These are phyloP conservation scores for Homarus gammarus DNA, from an alignment of 2,888 invertebrate genomes.

Conservation along the genomic window DNA sequence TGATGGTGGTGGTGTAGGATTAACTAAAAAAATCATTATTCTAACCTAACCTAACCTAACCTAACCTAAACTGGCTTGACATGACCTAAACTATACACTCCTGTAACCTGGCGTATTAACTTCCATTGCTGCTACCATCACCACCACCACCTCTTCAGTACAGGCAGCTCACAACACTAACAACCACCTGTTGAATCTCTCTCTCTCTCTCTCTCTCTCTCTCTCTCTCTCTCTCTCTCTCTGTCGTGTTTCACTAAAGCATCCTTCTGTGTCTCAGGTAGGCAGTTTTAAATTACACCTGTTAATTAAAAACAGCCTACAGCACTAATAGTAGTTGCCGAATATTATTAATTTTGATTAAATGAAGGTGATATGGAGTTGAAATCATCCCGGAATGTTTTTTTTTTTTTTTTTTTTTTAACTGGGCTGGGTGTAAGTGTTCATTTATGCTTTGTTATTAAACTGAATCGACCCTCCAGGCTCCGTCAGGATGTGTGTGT, in stretches of 20 bases:
- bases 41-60: too few species aligned
- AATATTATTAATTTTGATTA: constrained; percentile 13
- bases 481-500: too few species aligned
- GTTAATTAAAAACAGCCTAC: neutral
- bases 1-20: too few species aligned
- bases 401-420: constrained; percentile 1
- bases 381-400: neutral
- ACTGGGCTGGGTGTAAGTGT: neutral
- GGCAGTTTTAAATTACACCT: neutral
- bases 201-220: neutral
- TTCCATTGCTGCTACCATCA: too few species aligned
- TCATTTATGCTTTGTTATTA: neutral
- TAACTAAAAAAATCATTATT: too few species aligned
- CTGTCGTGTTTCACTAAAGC: neutral
- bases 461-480: too few species aligned
- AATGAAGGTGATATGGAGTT: neutral
- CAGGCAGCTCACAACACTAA: too few species aligned
- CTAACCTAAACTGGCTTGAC: too few species aligned
- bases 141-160: neutral
- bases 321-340: neutral
- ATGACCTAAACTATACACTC: too few species aligned
- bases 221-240: neutral
- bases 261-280: too few species aligned
- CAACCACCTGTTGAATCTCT: too few species aligned
- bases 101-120: too few species aligned